phyloP scores from a whole-genome alignment of 2,888 invertebrate species.

The Standfussiana lucernea region DNA sequence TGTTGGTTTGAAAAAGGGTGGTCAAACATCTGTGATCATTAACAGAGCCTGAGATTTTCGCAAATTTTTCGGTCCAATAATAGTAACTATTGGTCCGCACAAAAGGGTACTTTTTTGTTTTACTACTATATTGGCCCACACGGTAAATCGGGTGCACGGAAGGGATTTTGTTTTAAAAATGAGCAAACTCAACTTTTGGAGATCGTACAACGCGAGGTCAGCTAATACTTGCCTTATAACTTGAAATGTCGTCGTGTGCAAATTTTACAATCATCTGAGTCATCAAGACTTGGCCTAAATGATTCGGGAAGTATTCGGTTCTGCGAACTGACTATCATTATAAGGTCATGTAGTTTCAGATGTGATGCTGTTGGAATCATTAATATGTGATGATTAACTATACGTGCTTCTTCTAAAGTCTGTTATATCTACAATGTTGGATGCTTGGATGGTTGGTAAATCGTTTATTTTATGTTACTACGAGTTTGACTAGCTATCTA shows the following conservation, averaged over 20 bases:
- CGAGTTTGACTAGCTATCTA: too few relatives aligned
- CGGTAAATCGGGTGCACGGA: too few relatives aligned
- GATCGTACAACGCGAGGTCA: neutral
- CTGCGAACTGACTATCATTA: slow-evolving; percentile 38
- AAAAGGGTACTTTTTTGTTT: too few relatives aligned
- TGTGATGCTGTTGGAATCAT: slow-evolving; percentile 22
- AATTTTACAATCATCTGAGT: slow-evolving; percentile 28
- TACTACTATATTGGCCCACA: too few relatives aligned
- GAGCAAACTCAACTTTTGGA: too few relatives aligned
- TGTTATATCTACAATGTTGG: neutral
- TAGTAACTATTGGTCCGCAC: too few relatives aligned
- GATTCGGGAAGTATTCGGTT: slow-evolving; percentile 42
- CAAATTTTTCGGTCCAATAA: too few relatives aligned
- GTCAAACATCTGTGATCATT: too few relatives aligned
- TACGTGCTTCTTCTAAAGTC: slow-evolving; percentile 6
- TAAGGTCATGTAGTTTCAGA: slow-evolving; percentile 11
- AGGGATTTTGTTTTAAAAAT: too few relatives aligned
- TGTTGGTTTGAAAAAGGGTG: too few relatives aligned
- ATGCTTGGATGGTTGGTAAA: neutral
- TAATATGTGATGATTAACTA: slow-evolving; percentile 19
- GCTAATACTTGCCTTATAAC: neutral
- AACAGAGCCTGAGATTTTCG: too few relatives aligned
- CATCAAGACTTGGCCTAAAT: slow-evolving; percentile 29
- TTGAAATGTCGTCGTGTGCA: neutral
- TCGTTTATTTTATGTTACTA: neutral